Evolutionary conservation across 2,113 vertebrate genomes (phyloP).

Genomic region (Protobothrops flavoviridis): DNA sequence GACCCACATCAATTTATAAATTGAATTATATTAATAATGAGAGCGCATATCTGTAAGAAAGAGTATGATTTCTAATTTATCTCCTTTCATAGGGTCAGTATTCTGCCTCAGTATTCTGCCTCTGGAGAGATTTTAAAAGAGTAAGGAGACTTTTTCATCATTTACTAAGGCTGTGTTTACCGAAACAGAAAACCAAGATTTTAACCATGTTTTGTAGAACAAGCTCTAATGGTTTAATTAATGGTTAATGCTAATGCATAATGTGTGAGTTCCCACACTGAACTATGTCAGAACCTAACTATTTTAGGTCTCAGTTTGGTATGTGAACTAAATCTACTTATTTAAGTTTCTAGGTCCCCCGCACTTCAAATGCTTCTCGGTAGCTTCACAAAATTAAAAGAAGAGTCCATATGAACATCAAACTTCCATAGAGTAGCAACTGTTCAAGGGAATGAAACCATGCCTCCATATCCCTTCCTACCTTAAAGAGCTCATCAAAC

Average conservation of each 20-base stretch:
- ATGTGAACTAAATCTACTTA: no score
- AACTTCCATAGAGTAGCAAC: no score
- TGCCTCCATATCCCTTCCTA: no score
- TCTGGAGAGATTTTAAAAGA: neutral
- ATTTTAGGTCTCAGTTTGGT: no score
- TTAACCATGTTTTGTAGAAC: neutral
- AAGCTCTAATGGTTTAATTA: neutral
- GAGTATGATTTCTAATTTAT: fast-evolving
- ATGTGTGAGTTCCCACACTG: neutral
- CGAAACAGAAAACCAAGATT: neutral
- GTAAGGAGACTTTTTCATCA: neutral
- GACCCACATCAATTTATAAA: neutral
- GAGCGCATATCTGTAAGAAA: neutral
- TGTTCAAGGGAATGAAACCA: no score
- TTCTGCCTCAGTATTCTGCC: neutral
- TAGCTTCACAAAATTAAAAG: no score
- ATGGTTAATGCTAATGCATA: neutral
- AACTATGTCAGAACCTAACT: neutral
- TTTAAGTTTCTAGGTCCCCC: no score
- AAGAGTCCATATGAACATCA: no score
- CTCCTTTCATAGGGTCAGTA: neutral
- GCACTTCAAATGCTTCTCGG: no score
- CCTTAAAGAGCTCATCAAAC: no score
- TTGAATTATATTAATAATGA: neutral
- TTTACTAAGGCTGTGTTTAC: neutral